Conservation (phyloP, 2,113 vertebrate genomes). For the Falcunculus frontatus region DNA sequence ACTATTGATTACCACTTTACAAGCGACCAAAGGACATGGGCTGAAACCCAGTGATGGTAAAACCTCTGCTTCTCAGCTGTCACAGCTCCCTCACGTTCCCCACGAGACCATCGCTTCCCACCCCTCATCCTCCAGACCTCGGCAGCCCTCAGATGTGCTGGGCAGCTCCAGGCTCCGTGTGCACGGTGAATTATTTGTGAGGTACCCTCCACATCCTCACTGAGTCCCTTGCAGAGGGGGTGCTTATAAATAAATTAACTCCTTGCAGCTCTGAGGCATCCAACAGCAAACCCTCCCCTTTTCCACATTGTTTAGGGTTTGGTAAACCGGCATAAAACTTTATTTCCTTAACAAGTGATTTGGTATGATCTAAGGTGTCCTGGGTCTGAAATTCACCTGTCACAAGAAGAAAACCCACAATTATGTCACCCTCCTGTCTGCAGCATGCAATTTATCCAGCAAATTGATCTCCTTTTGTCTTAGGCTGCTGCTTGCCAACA, state of each 20-base stretch:
- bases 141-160: not conserved
- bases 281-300: not conserved
- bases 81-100: rapidly evolving
- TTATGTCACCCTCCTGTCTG: not conserved
- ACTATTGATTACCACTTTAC: not conserved
- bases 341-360: not conserved
- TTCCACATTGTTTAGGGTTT: not conserved
- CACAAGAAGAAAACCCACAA: not conserved
- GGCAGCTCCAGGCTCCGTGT: not conserved
- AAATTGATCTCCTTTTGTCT: not conserved
- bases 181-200: not conserved
- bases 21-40: not conserved
- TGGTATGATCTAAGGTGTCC: not conserved
- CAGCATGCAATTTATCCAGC: not conserved
- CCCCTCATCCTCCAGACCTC: not conserved
- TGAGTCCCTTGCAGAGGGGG: not conserved
- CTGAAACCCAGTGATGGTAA: not conserved
- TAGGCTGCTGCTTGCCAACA: not conserved
- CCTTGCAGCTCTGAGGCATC: not conserved
- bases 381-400: not conserved
- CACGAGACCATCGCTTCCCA: rapidly evolving
- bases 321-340: not conserved
- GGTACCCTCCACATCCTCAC: not conserved
- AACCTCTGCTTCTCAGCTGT: not conserved
- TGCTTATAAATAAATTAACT: not conserved